These are phyloP conservation scores for Baryphthengus martii DNA, from an alignment of 2,113 vertebrate species.

Conservation along the genomic window DNA sequence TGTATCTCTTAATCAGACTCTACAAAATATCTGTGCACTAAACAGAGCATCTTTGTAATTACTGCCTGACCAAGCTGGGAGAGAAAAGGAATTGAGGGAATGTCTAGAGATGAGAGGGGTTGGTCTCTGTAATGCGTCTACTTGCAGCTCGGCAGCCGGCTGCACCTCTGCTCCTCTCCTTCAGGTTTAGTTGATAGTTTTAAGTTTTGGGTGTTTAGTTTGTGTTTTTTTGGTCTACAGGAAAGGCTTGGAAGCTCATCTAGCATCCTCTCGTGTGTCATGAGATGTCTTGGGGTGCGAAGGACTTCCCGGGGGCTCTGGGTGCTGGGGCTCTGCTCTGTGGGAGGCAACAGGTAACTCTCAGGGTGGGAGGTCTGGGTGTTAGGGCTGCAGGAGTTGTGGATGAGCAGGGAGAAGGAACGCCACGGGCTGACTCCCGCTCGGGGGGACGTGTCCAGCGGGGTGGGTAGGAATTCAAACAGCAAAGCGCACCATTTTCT, in stretches of 20 bases:
- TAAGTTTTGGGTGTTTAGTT: not conserved
- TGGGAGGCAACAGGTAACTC: fast-evolving
- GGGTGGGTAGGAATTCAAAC: not conserved
- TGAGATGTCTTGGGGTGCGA: fast-evolving
- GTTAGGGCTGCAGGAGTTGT: not conserved
- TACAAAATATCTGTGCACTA: not conserved
- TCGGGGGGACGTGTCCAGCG: fast-evolving
- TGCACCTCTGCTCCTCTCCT: not conserved
- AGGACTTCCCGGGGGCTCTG: not conserved
- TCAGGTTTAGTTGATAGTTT: not conserved
- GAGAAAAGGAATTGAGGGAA: not conserved
- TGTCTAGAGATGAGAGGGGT: not conserved
- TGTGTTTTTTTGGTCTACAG: not conserved
- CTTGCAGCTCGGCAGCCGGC: not conserved
- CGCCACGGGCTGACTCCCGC: fast-evolving
- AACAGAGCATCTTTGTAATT: not conserved
- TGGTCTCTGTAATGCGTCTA: not conserved
- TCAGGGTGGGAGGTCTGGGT: not conserved
- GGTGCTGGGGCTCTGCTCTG: not conserved
- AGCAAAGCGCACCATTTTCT: constrained; percentile 22
- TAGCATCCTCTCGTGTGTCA: not conserved
- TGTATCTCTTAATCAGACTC: not conserved
- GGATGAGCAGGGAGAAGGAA: not conserved
- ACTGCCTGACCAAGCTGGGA: not conserved
- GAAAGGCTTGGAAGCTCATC: not conserved